Percentiles rank a stretch among this genome's conserved stretches.
phyloP scores from a whole-genome alignment of 2,888 invertebrate species.

The Stenolophus ochropezus region DNA sequence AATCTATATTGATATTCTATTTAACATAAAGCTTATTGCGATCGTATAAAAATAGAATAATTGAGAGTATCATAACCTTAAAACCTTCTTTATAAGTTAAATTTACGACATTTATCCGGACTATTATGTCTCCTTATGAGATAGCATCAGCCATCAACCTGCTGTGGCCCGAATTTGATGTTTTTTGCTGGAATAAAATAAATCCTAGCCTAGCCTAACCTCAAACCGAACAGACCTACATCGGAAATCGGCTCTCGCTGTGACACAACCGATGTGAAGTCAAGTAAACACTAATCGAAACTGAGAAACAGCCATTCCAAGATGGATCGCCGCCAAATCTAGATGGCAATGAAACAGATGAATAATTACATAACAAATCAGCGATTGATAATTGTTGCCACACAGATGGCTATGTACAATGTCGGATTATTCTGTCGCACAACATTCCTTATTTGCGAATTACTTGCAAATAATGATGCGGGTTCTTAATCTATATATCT shows the following conservation, averaged over 20 bases:
- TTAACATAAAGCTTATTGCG: neutral
- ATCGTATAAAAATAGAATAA: neutral
- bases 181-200: constrained; percentile 2
- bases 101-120: neutral
- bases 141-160: neutral
- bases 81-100: neutral
- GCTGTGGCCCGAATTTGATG: neutral
- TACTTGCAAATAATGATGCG: too few species aligned
- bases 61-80: neutral
- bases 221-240: neutral
- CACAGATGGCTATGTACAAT: too few species aligned
- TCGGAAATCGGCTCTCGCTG: neutral
- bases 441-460: too few species aligned
- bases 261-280: neutral
- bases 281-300: neutral
- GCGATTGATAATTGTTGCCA: neutral
- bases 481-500: too few species aligned
- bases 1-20: neutral
- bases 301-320: neutral
- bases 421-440: too few species aligned
- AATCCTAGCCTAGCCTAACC: neutral
- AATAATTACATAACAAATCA: neutral
- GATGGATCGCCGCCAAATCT: neutral
- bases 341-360: neutral
- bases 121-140: neutral